Evolutionary conservation across 2,888 invertebrate genomes (phyloP).

Genomic region (Psylliodes chrysocephalus): DNA sequence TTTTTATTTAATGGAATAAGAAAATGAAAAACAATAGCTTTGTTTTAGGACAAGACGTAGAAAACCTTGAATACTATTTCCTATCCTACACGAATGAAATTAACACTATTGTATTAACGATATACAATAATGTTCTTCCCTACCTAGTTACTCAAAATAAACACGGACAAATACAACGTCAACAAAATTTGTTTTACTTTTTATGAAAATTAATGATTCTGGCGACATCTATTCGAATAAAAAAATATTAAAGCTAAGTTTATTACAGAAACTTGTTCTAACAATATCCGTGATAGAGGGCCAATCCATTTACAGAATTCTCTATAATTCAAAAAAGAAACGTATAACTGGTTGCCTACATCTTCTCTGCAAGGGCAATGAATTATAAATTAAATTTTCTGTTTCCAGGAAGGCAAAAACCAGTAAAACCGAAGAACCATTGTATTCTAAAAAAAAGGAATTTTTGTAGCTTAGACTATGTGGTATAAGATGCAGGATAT

Average conservation of each 20-base stretch:
- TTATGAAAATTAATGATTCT: not conserved
- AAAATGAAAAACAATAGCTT: conserved; percentile 12
- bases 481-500: too few species aligned
- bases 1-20: not conserved
- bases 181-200: conserved; percentile 15
- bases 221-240: not conserved
- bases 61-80: conserved; percentile 24
- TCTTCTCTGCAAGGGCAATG: too few species aligned
- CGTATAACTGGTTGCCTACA: not conserved
- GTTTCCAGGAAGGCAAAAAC: too few species aligned
- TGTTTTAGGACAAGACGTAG: not conserved
- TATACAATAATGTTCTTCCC: conserved; percentile 16
- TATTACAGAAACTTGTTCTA: not conserved
- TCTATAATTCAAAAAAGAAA: too few species aligned
- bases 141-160: conserved; percentile 32
- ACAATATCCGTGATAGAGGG: too few species aligned
- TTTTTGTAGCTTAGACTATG: too few species aligned
- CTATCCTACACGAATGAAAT: conserved; percentile 10
- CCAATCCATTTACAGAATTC: too few species aligned
- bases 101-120: conserved; percentile 14
- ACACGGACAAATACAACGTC: conserved; percentile 28
- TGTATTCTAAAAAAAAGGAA: too few species aligned
- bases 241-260: not conserved
- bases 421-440: too few species aligned
- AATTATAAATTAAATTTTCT: too few species aligned